These are phyloP conservation scores for Cephus pulcher DNA, from an alignment of 2,888 invertebrate genomes.

Conservation along the genomic window DNA sequence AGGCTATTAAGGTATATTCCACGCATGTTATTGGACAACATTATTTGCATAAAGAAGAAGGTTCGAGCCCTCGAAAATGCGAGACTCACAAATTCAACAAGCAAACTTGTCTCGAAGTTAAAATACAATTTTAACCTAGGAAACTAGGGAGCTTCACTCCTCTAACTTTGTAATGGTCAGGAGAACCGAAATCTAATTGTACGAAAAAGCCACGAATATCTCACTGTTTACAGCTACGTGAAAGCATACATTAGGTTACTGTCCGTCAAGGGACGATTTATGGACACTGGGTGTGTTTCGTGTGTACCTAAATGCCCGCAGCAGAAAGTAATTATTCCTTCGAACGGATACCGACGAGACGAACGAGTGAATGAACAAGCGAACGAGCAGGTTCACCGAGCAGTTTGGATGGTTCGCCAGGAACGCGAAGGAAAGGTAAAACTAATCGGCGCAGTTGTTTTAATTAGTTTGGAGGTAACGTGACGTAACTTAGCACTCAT, in stretches of 20 bases:
- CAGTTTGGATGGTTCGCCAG: not conserved
- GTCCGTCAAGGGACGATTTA: not conserved
- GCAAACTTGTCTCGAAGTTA: not conserved
- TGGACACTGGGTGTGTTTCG: not conserved
- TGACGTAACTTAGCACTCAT: slow-evolving; percentile 2
- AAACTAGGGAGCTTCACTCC: not conserved
- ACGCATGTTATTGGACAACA: no score
- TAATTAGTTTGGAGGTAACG: slow-evolving; percentile 5
- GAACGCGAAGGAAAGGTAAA: not conserved
- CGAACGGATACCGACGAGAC: not conserved
- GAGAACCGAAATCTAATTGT: not conserved
- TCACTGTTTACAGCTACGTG: not conserved
- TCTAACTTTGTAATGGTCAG: not conserved
- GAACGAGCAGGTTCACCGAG: not conserved
- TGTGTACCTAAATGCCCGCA: not conserved
- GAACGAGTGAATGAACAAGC: not conserved
- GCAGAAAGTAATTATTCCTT: slow-evolving; percentile 1
- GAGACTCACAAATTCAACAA: not conserved
- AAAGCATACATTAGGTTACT: not conserved
- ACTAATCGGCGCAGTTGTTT: slow-evolving; percentile 9
- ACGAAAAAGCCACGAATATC: not conserved
- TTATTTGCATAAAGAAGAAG: no score
- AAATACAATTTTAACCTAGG: not conserved
- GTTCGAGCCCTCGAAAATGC: not conserved
- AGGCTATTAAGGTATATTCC: not conserved